These are phyloP conservation scores for Plagodis pulveraria DNA, from an alignment of 2,888 invertebrate species.

Conservation along the genomic window DNA sequence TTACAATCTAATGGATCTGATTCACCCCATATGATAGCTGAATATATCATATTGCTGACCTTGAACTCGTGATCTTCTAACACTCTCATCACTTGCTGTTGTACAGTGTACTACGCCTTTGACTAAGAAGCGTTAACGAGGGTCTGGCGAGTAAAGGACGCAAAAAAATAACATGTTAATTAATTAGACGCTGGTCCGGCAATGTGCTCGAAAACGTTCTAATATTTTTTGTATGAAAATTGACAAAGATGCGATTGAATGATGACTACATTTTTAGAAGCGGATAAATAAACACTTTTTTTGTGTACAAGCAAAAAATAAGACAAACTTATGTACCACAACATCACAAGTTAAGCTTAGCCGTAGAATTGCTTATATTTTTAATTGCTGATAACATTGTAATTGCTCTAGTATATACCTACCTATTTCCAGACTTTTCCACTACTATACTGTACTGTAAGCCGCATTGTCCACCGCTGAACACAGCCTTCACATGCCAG, in stretches of 20 bases:
- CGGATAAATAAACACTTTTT: background rate
- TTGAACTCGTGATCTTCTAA: conserved; percentile 52
- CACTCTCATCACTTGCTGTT: conserved; percentile 43
- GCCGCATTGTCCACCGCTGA: too few relatives aligned
- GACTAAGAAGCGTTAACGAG: conserved; percentile 38
- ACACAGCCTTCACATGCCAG: too few relatives aligned
- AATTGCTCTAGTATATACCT: too few relatives aligned
- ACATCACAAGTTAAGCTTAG: too few relatives aligned
- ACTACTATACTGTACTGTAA: too few relatives aligned
- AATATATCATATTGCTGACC: conserved; percentile 27
- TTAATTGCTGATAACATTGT: too few relatives aligned
- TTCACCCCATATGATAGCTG: too few relatives aligned
- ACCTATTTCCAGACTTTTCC: too few relatives aligned
- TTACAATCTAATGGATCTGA: too few relatives aligned
- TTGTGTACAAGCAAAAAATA: too few relatives aligned
- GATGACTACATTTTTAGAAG: conserved; percentile 1
- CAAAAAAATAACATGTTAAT: background rate
- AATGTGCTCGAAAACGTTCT: background rate
- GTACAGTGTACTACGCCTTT: conserved; percentile 21
- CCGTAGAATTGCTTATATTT: too few relatives aligned
- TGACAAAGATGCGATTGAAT: background rate
- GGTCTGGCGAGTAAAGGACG: conserved; percentile 16
- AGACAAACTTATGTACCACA: too few relatives aligned
- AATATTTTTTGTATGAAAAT: background rate
- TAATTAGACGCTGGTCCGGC: background rate